These are phyloP conservation scores for Sinhomidia bicolor DNA, from an alignment of 2,888 invertebrate species.

Conservation along the genomic window DNA sequence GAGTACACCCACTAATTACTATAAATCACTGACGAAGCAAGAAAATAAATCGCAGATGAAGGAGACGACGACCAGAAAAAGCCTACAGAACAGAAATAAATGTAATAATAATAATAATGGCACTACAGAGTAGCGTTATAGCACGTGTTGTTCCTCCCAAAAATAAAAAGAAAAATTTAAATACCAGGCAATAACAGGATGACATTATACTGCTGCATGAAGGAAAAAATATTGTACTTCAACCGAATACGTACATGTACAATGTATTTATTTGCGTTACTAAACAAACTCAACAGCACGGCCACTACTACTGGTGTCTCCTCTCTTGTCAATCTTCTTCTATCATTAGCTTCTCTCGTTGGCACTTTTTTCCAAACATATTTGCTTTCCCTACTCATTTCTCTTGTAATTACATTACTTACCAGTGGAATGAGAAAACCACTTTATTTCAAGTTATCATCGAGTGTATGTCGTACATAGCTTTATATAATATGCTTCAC, in stretches of 20 bases:
- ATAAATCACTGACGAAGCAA: conserved; percentile 15
- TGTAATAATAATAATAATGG: no score
- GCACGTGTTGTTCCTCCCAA: no score
- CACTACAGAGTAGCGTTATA: no score
- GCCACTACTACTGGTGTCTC: not conserved
- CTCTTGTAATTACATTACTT: conserved; percentile 15
- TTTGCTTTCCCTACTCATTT: not conserved
- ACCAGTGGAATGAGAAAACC: not conserved
- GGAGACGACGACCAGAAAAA: not conserved
- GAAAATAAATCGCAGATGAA: conserved; percentile 11
- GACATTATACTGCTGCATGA: no score
- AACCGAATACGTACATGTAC: no score
- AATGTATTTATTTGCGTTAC: no score
- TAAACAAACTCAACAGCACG: no score
- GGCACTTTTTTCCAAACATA: not conserved
- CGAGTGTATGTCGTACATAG: not conserved
- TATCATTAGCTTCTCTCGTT: not conserved
- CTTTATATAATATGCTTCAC: no score
- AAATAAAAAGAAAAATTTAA: no score
- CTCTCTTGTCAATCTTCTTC: not conserved
- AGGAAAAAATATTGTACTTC: no score
- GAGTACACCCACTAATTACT: conserved; percentile 45
- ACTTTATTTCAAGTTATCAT: not conserved
- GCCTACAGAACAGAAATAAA: not conserved
- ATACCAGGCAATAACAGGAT: no score